Evolutionary conservation across 2,888 invertebrate species (phyloP).

Genomic region (Lamellibrachia columna): DNA sequence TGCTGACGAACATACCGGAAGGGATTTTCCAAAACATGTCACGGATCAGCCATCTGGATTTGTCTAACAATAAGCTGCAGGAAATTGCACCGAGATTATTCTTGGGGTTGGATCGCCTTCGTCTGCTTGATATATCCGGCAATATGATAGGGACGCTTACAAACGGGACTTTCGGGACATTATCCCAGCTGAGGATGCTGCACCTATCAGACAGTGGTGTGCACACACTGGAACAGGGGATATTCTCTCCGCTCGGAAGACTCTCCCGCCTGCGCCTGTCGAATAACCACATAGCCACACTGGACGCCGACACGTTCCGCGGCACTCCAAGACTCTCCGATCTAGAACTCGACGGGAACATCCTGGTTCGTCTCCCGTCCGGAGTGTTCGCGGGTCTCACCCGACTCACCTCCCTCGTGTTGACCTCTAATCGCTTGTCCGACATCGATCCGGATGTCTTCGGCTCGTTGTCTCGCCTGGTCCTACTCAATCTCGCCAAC

Average conservation of each 20-base stretch:
- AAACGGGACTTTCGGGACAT: neutral
- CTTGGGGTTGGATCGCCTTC: neutral
- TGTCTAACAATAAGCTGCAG: constrained; percentile 24
- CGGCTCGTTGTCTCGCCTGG: neutral
- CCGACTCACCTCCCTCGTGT: constrained; percentile 1
- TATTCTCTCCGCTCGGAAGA: neutral
- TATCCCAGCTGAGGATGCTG: neutral
- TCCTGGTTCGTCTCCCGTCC: neutral
- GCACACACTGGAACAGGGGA: neutral
- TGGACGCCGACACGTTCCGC: constrained; percentile 17
- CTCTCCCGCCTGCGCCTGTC: constrained; percentile 1
- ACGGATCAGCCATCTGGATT: constrained; percentile 18
- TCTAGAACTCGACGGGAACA: constrained; percentile 20
- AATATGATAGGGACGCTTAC: neutral
- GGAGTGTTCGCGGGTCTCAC: constrained; percentile 18
- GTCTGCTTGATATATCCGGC: constrained; percentile 25
- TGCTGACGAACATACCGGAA: constrained; percentile 7
- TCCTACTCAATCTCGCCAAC: constrained; percentile 13
- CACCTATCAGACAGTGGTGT: constrained; percentile 3
- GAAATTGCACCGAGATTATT: neutral
- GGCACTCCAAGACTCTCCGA: constrained; percentile 6
- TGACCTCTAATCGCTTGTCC: neutral
- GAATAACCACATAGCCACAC: neutral
- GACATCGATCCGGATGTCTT: constrained; percentile 13
- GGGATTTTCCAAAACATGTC: neutral